phyloP scores from a whole-genome alignment of 2,888 invertebrate species.

The Podotricha telesiphe region DNA sequence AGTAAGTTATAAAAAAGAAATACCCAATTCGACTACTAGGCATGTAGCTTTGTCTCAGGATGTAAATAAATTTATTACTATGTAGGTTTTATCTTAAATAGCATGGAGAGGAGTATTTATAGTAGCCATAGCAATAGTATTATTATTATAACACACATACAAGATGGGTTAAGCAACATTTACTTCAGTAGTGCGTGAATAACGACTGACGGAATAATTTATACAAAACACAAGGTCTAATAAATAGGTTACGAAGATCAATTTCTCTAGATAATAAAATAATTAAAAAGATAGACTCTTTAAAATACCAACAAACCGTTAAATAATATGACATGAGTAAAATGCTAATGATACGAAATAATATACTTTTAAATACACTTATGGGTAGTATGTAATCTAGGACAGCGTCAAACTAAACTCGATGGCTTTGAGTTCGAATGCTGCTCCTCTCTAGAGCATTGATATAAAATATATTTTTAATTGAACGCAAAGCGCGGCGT shows the following conservation, averaged over 20 bases:
- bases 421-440: too few species aligned
- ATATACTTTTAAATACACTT: too few species aligned
- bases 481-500: too few species aligned
- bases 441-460: too few species aligned
- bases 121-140: not conserved
- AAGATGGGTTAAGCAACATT: not conserved
- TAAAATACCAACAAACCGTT: not conserved
- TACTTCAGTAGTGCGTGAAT: not conserved
- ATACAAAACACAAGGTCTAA: not conserved
- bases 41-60: not conserved
- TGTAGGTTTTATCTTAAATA: conserved; percentile 2
- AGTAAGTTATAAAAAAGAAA: not conserved
- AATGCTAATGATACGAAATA: too few species aligned
- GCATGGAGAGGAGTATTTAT: not conserved
- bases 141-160: not conserved
- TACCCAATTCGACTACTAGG: not conserved
- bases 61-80: conserved; percentile 1
- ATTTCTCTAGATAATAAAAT: not conserved
- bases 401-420: too few species aligned
- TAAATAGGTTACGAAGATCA: not conserved
- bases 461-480: too few species aligned
- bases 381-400: too few species aligned
- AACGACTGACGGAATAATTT: not conserved
- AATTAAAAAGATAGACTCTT: not conserved
- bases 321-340: too few species aligned